A percentile compares a stretch with the other conserved stretches of the same genome.
Conservation (phyloP, 2,113 vertebrate genomes). For the Siphamia tubifer region DNA sequence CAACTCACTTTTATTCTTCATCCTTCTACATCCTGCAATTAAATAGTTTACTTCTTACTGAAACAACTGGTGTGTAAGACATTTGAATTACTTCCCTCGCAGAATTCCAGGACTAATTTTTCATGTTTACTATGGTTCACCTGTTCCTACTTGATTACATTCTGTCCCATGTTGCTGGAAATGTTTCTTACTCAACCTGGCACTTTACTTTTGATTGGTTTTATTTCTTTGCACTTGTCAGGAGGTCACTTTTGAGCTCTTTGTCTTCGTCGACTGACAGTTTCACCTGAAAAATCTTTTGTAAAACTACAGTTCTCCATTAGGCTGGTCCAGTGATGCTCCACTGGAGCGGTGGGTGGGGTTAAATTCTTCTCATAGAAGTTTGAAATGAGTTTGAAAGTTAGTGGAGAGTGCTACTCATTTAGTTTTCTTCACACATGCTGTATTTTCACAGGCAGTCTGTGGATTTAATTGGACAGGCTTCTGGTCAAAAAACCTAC, state of each 20-base stretch:
- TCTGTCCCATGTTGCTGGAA: constrained; percentile 10
- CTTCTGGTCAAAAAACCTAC: constrained; percentile 7
- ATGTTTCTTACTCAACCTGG: too few species aligned
- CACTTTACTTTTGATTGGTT: too few species aligned
- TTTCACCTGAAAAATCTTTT: neutral
- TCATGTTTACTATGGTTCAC: constrained; percentile 16
- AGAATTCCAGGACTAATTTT: too few species aligned
- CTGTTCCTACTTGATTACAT: neutral
- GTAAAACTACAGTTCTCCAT: constrained; percentile 22
- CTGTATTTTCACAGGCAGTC: constrained; percentile 22
- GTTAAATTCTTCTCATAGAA: constrained; percentile 29
- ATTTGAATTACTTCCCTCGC: too few species aligned
- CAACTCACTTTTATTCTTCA: neutral
- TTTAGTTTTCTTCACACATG: constrained; percentile 29
- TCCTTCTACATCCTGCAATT: neutral
- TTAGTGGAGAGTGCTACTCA: neutral
- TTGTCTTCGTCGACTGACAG: neutral
- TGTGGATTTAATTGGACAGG: constrained; percentile 34
- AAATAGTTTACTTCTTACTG: neutral
- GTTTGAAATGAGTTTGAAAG: constrained; percentile 23
- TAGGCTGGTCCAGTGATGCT: constrained; percentile 14
- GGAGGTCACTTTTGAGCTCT: too few species aligned
- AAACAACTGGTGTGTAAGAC: neutral
- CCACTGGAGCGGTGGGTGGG: constrained; percentile 7
- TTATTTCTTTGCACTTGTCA: too few species aligned